These are phyloP conservation scores for Hipposideros larvatus DNA, from an alignment of 2,797 vertebrate species.

Conservation along the genomic window DNA sequence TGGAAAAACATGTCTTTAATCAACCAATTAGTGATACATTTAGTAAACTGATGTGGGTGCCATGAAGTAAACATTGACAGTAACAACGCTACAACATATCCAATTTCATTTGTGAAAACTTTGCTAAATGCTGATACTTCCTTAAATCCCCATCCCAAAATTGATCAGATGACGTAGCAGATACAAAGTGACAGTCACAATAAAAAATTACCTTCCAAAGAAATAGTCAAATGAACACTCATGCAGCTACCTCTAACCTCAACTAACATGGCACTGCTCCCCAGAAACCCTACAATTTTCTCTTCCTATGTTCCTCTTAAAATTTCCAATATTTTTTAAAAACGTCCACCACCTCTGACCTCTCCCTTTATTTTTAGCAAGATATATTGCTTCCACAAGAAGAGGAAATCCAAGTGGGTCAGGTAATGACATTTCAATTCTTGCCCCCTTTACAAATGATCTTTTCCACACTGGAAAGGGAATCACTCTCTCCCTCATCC, in stretches of 20 bases:
- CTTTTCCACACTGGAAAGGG: background rate
- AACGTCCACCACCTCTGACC: background rate
- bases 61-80: background rate
- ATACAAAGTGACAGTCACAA: background rate
- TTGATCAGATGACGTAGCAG: background rate
- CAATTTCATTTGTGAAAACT: background rate
- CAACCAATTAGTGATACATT: background rate
- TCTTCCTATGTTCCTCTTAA: background rate
- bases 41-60: background rate
- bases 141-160: background rate
- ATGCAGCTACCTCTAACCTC: background rate
- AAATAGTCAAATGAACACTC: background rate
- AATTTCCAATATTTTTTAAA: background rate
- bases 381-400: background rate
- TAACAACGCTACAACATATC: background rate
- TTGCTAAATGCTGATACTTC: background rate
- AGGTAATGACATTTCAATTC: background rate
- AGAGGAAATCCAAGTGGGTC: background rate
- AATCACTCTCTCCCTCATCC: fast-evolving
- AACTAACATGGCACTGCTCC: background rate
- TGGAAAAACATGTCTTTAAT: slow-evolving; percentile 41
- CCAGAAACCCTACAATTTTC: background rate
- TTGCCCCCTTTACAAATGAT: background rate
- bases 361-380: slow-evolving; percentile 41
- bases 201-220: background rate